Evolutionary conservation across 2,888 invertebrate genomes (phyloP).

Genomic region (Orchesella flavescens): DNA sequence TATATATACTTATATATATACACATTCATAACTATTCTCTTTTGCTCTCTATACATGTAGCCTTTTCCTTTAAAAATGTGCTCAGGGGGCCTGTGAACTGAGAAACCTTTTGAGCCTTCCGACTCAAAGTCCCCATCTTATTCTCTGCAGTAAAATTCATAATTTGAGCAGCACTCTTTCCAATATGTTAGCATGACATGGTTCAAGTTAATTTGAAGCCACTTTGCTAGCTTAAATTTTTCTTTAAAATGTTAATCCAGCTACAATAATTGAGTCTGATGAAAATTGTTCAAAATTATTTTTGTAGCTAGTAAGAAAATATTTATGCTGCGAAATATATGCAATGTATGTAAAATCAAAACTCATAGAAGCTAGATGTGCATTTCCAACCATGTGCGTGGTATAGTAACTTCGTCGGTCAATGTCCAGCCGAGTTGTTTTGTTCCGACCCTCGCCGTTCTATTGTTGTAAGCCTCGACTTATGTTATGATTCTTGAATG

Average conservation of each 20-base stretch:
- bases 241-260: too few species aligned
- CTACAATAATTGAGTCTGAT: too few species aligned
- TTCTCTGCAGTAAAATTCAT: too few species aligned
- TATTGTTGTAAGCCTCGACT: not conserved
- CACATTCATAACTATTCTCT: not conserved
- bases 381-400: slow-evolving; percentile 11
- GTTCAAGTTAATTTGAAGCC: too few species aligned
- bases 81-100: slow-evolving; percentile 26
- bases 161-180: too few species aligned
- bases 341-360: not conserved
- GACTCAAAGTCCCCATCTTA: too few species aligned
- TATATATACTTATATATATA: not conserved
- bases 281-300: too few species aligned
- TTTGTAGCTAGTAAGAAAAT: too few species aligned
- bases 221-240: too few species aligned
- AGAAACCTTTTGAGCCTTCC: slow-evolving; percentile 12
- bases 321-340: not conserved
- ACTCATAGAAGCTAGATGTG: too few species aligned
- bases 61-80: slow-evolving; percentile 16
- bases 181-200: too few species aligned
- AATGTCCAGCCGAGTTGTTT: slow-evolving; percentile 39
- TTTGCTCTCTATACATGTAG: not conserved
- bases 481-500: not conserved
- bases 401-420: slow-evolving; percentile 45
- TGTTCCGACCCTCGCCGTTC: not conserved